Base-by-base conservation (phyloP, 2,797 vertebrate genomes). In the Acanthurus tractus region DNA sequence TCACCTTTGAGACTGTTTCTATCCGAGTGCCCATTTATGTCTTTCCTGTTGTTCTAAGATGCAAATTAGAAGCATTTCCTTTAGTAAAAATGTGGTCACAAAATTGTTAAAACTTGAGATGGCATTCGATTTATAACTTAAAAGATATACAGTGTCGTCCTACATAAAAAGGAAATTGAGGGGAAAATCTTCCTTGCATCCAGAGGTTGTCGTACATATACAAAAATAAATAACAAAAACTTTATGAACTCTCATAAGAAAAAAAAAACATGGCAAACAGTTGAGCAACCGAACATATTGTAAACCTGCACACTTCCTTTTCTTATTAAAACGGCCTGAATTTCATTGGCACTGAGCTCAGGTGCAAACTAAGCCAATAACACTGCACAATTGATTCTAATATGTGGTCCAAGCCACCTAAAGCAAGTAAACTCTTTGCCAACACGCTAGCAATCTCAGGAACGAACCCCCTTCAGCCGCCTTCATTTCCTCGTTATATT, bases 391-490 rank as follows among this genome's bases (percentile, higher is more conserved):
- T 10, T 6, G 20, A 61, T 18, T 46, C 34, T 12, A 44, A 52
- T 0, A 42, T 63, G 69, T 8, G 34, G 65, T 38, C 20, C 23
- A 14, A 22, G 40, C 44, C 52, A 22, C 44, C 38, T 25, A 22
- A 34, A 73, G 70, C 29, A n/a, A 50, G 79, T 63, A 10, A 81
- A 76, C 68, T 71, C 55, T 22, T 6, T 34, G 61, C 34, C 12
- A 68, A 67, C 77, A 17, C 7, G 50, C 65, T 61, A 29, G 62
- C 53, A 25, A 40, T 6, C 54, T 75, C 81, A 88, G 85, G 84
- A 92, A 90, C 89, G 81, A 91, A 90, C 89, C 86, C 69, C 80
- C 57, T 34, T 71, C 66, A 10, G 64, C 78, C 62, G 0, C 12
- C 58, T 64, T 70, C 44, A 17, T n/a, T 12, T 58, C 55, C 25